Base-by-base conservation (phyloP, 2,888 invertebrate species). In the Meliscaeva auricollis region DNA sequence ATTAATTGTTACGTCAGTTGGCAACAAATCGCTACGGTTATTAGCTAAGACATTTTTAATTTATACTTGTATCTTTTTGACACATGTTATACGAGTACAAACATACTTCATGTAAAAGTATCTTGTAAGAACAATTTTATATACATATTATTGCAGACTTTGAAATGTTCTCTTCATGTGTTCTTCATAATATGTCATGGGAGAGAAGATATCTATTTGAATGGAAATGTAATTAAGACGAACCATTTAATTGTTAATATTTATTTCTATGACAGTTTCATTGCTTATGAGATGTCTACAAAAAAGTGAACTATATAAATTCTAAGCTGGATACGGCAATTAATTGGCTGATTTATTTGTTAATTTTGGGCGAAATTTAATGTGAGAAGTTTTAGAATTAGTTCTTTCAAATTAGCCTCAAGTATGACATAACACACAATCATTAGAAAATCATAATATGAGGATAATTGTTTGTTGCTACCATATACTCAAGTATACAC, bases 11-110 rank as follows among this genome's bases (percentile, higher is more conserved):
- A 35, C 48, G 66, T 66, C 48, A 9, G 56, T 35, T 66, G 22
- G 32, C 66, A 48, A 46, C 44, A 46, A 30, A 64, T 64, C 17
- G 35, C 20, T 44, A 20, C 38, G 15, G 79, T 70, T 78, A 73
- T 73, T 74, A 69, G 15, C 50, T 30, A 50, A 77, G 82, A 64
- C 68, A 77, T 73, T 77, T 70, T 17, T 44, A 76, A 72, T 76
- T 72, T 52, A 66, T 77, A 58, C 52, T 68, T 62, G 15, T 44
- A 62, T 44, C 22, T 26, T 13, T 22, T 26, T 1, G 20, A 13
- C 32, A 44, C n/a, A n/a, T n/a, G n/a, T 26, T 26, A 26, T 26
- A 26, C 26, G 26, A 26, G 26, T n/a, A 60, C 1, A 13, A 9
- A 9, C 3, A 26, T 26, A 26, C 4, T 26, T 4, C 4, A 26